Conservation (phyloP, 1,140 invertebrate species). For the Sipha flava region DNA sequence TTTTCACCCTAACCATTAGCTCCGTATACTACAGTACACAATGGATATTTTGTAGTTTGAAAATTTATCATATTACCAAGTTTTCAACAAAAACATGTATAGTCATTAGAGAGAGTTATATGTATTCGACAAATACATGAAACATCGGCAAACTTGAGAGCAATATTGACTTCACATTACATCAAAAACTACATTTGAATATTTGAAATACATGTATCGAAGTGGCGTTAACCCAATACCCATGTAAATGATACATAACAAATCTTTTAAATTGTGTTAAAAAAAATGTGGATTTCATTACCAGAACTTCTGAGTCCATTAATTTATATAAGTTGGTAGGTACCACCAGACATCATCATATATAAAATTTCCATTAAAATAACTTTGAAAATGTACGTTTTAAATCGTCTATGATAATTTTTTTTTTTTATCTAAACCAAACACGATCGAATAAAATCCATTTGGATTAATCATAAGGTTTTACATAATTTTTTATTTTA, state of each 20-base stretch:
- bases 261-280: too few relatives aligned
- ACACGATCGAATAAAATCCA: not conserved
- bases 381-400: not conserved
- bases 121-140: not conserved
- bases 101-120: not conserved
- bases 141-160: not conserved
- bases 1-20: too few relatives aligned
- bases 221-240: too few relatives aligned
- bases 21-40: too few relatives aligned
- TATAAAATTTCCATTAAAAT: too few relatives aligned
- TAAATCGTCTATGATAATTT: not conserved
- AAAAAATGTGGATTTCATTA: too few relatives aligned
- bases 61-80: not conserved
- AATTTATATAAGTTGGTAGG: too few relatives aligned
- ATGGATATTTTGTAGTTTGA: not conserved
- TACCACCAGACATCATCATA: too few relatives aligned
- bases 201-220: not conserved
- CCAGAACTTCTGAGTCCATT: too few relatives aligned
- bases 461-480: not conserved
- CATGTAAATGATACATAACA: too few relatives aligned
- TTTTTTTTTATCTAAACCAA: not conserved
- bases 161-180: not conserved
- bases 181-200: not conserved
- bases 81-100: not conserved
- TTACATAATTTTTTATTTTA: not conserved